Conservation (phyloP, 2,113 vertebrate genomes). For the Apus apus region DNA sequence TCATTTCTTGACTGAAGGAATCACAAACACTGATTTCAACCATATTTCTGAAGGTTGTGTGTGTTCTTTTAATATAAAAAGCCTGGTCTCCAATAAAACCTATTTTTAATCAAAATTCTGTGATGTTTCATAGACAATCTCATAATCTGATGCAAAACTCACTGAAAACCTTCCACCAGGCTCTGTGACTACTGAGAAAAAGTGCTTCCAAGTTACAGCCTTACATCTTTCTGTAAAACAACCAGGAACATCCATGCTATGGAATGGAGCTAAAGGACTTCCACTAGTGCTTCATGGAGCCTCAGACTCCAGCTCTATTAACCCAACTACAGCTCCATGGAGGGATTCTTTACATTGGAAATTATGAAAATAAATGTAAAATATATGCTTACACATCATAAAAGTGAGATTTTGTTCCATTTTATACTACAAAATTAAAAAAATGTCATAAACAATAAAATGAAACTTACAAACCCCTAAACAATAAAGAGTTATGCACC, state of each 20-base stretch:
- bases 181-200: background rate
- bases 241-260: background rate
- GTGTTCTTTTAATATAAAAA: background rate
- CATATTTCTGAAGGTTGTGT: background rate
- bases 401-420: background rate
- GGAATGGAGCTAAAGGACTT: background rate
- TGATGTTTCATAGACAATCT: background rate
- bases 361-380: slow-evolving; percentile 50
- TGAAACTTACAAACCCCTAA: background rate
- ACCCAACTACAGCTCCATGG: background rate
- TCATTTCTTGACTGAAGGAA: background rate
- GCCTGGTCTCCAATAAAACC: background rate
- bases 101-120: background rate
- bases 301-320: slow-evolving; percentile 16
- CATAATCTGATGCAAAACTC: background rate
- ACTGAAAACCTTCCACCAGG: background rate
- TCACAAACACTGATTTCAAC: background rate
- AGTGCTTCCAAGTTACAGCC: background rate
- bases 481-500: background rate
- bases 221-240: slow-evolving; percentile 5
- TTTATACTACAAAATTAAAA: background rate
- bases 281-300: background rate
- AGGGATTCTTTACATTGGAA: slow-evolving; percentile 8
- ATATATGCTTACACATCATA: slow-evolving; percentile 21
- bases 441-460: background rate